A percentile compares a stretch with the other conserved stretches of the same genome.
phyloP scores from a whole-genome alignment of 2,797 vertebrate genomes.

The Platalea minor region DNA sequence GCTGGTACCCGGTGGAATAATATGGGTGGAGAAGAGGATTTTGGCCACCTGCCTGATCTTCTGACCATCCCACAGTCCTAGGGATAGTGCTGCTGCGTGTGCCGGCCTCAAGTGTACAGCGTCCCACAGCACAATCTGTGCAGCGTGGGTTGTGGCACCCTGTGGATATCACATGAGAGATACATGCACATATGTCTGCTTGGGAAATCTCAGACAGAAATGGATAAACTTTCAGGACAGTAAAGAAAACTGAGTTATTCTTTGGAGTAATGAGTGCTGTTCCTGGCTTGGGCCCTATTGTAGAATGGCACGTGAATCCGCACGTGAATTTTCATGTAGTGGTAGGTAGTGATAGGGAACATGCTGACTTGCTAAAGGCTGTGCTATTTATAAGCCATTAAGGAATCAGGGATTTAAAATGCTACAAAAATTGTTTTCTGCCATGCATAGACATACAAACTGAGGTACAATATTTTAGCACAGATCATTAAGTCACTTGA shows the following conservation, averaged over 20 bases:
- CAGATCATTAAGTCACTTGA: not conserved
- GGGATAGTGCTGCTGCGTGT: not conserved
- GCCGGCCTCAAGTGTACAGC: accelerated
- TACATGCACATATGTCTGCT: accelerated
- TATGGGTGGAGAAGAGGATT: not conserved
- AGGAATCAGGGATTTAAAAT: not conserved
- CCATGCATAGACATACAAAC: accelerated
- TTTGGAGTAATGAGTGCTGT: not conserved
- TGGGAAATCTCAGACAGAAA: not conserved
- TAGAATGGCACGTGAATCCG: not conserved
- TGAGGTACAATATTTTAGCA: not conserved
- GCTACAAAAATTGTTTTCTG: not conserved
- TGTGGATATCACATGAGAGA: accelerated
- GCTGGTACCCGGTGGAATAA: not conserved
- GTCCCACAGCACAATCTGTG: accelerated
- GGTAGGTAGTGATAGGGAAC: not conserved
- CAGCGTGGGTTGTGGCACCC: accelerated
- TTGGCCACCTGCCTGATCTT: not conserved
- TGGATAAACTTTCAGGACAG: accelerated
- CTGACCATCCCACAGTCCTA: not conserved
- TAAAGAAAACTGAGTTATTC: not conserved
- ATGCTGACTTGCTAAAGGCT: not conserved
- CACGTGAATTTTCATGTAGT: not conserved
- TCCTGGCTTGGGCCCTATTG: not conserved
- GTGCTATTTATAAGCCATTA: not conserved